Evolutionary conservation across 1,140 invertebrate genomes (phyloP).

Genomic region (Heliconius eleuchia): DNA sequence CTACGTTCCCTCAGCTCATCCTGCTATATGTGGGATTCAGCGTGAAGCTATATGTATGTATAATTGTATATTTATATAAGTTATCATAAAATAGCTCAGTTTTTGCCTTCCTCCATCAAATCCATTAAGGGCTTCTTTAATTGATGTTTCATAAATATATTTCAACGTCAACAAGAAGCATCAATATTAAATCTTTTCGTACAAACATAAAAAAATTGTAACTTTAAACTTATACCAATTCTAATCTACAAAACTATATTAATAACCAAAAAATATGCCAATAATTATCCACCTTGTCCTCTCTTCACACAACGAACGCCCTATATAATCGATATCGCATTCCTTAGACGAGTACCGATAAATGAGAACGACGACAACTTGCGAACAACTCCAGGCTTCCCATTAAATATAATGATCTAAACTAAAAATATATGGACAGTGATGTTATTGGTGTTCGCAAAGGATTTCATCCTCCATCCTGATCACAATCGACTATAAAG

Average conservation of each 20-base stretch:
- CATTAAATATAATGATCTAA: not conserved
- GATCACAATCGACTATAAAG: too few species aligned
- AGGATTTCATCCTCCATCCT: not conserved
- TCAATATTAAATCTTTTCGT: too few species aligned
- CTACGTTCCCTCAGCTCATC: too few species aligned
- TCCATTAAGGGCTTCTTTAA: too few species aligned
- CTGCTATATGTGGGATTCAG: too few species aligned
- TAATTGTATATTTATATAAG: too few species aligned
- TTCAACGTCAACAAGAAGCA: too few species aligned
- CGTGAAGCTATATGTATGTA: too few species aligned
- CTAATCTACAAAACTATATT: not conserved
- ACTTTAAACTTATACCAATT: not conserved
- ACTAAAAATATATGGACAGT: not conserved
- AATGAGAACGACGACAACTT: not conserved
- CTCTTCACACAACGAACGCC: not conserved
- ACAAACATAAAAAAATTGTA: not conserved
- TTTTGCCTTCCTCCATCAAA: too few species aligned
- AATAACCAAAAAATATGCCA: not conserved
- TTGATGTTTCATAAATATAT: too few species aligned
- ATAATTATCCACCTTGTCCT: not conserved
- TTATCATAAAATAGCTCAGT: too few species aligned
- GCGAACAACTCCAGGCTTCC: not conserved
- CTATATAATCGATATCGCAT: not conserved
- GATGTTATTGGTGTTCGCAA: not conserved
- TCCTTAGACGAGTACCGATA: constrained; percentile 3